phyloP scores from a whole-genome alignment of 2,797 vertebrate genomes.

The Spinibarbus caldwelli region DNA sequence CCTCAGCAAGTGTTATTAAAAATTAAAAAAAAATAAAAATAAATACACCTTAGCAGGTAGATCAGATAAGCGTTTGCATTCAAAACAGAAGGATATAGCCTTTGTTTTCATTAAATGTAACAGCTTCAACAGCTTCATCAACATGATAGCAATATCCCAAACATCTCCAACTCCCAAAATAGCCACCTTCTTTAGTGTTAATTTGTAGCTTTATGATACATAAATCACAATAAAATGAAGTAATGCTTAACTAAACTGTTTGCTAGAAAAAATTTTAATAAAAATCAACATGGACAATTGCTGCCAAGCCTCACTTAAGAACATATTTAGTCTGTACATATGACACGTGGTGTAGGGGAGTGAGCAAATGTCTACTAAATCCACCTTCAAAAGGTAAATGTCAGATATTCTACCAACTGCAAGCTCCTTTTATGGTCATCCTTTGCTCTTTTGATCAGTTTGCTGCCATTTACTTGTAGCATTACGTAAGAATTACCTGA shows the following conservation, averaged over 20 bases:
- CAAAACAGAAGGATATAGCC: background rate
- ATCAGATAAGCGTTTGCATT: background rate
- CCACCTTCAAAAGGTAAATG: conserved; percentile 59
- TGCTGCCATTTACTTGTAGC: conserved; percentile 65
- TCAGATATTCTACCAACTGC: conserved; percentile 52
- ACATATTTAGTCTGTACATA: background rate
- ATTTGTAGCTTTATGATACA: conserved; percentile 4
- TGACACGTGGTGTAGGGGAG: conserved; percentile 25
- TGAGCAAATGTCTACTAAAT: conserved; percentile 52
- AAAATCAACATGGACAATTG: background rate
- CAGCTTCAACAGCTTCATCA: conserved; percentile 9
- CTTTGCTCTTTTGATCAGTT: conserved; percentile 67
- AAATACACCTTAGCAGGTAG: background rate
- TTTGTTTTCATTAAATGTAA: background rate
- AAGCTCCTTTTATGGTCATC: conserved; percentile 54
- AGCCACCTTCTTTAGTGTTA: background rate
- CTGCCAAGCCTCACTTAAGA: background rate
- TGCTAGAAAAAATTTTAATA: background rate
- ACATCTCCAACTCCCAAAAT: background rate
- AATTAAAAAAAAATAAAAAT: background rate
- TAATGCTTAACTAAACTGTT: background rate
- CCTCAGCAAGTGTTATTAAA: background rate
- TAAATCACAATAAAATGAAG: background rate
- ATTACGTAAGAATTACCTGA: conserved; percentile 55
- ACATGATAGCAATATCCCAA: background rate